Evolutionary conservation across 2,797 vertebrate species (phyloP).

Genomic region (Acrossocheilus wenchowensis): DNA sequence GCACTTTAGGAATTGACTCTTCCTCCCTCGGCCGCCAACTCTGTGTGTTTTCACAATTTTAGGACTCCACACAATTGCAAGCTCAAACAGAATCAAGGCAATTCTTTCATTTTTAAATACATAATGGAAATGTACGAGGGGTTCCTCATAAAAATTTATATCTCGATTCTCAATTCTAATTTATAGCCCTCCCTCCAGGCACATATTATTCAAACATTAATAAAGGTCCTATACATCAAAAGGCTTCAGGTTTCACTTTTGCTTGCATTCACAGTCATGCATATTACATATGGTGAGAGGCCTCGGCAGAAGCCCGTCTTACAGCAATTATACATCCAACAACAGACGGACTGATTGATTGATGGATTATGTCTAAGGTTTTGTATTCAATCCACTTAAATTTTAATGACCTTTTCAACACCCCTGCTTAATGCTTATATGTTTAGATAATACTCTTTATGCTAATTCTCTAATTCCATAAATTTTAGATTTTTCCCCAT

Average conservation of each 20-base stretch:
- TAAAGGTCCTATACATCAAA: constrained; percentile 95
- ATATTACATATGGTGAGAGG: constrained; percentile 82
- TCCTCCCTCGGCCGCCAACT: constrained; percentile 48
- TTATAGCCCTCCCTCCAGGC: constrained; percentile 92
- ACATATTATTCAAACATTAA: constrained; percentile 99
- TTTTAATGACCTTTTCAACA: constrained; percentile 90
- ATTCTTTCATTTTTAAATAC: constrained; percentile 95
- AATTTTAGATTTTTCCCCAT: constrained; percentile 97
- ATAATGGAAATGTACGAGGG: constrained; percentile 94
- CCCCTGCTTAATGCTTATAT: constrained; percentile 85
- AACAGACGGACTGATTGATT: constrained; percentile 88
- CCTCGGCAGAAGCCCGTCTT: constrained; percentile 82
- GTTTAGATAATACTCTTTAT: constrained; percentile 95
- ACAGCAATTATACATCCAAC: constrained; percentile 91
- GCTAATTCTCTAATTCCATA: constrained; percentile 94
- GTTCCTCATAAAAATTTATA: constrained; percentile 97
- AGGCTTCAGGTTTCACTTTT: constrained; percentile 87
- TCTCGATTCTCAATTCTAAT: constrained; percentile 93
- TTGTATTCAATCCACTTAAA: constrained; percentile 83
- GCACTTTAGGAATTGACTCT: constrained; percentile 54
- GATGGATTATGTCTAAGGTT: constrained; percentile 83
- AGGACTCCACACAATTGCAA: constrained; percentile 69
- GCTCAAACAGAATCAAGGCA: constrained; percentile 79
- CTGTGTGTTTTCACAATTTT: constrained; percentile 52
- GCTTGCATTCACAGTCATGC: constrained; percentile 82